These are phyloP conservation scores for Napeogenes sylphis DNA, from an alignment of 2,888 invertebrate genomes.

Conservation along the genomic window DNA sequence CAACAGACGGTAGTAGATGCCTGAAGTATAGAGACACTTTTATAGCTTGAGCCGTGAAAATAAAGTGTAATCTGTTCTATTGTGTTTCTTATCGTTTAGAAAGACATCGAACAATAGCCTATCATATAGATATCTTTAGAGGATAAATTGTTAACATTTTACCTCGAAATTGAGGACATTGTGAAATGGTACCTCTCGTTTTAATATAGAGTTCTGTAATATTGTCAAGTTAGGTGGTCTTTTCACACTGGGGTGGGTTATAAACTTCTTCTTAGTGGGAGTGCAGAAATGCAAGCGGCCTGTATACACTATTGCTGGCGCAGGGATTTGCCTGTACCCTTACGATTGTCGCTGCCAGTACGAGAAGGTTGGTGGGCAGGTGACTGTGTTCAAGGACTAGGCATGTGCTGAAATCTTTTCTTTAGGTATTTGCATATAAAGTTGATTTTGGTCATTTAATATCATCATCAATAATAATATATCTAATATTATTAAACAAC, in stretches of 20 bases:
- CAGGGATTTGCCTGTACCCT: constrained; percentile 88
- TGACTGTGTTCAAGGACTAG: constrained; percentile 89
- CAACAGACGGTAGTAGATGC: constrained; percentile 5
- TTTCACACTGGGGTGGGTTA: constrained; percentile 74
- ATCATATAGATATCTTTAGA: background rate
- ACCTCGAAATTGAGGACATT: background rate
- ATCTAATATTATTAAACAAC: no score
- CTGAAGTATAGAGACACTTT: constrained; percentile 11
- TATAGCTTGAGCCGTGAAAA: constrained; percentile 12
- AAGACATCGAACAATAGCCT: background rate
- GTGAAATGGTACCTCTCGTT: background rate
- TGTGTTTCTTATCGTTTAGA: background rate
- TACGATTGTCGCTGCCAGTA: constrained; percentile 89
- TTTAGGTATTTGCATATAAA: constrained; percentile 77
- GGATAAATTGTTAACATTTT: background rate
- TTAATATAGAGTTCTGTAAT: background rate
- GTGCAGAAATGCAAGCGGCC: no score
- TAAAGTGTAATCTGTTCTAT: constrained; percentile 3
- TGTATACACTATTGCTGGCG: no score
- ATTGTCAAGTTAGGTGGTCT: constrained; percentile 46
- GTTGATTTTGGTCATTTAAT: background rate
- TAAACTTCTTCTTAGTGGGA: no score
- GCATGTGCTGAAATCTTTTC: constrained; percentile 84
- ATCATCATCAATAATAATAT: background rate
- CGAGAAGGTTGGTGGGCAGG: constrained; percentile 79